Percentiles rank a stretch among this genome's conserved stretches.
These are phyloP conservation scores for Porites lobata DNA, from an alignment of 92 coral and sea anemone genomes.

Conservation along the genomic window DNA sequence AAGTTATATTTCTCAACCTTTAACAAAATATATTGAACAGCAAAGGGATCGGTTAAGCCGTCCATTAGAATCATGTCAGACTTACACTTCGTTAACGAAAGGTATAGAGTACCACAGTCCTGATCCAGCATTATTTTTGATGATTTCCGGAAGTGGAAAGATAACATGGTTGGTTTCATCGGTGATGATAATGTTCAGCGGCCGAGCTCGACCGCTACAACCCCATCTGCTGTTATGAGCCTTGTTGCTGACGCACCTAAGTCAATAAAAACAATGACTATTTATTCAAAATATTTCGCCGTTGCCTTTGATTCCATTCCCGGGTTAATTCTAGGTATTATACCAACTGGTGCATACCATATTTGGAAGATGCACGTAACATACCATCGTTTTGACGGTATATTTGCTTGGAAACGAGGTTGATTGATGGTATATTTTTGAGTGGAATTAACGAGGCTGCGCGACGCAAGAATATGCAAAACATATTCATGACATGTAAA, in stretches of 20 bases:
- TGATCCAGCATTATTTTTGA: conserved; percentile 25
- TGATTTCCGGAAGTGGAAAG: conserved; percentile 59
- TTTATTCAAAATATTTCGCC: neutral
- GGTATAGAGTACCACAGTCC: conserved; percentile 81
- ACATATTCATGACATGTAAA: too few relatives aligned
- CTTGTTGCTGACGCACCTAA: conserved; percentile 52
- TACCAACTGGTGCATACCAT: neutral
- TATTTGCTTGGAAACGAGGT: too few relatives aligned
- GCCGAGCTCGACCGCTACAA: conserved; percentile 25
- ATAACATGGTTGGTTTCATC: conserved; percentile 66
- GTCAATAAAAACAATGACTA: neutral
- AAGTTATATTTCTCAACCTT: too few relatives aligned
- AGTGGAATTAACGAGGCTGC: too few relatives aligned
- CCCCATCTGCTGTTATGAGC: conserved; percentile 73
- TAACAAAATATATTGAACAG: too few relatives aligned
- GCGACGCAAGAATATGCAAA: too few relatives aligned
- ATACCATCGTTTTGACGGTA: too few relatives aligned
- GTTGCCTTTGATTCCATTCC: neutral
- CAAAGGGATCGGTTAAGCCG: too few relatives aligned
- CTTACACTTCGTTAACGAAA: conserved; percentile 32
- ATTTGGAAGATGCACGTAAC: too few relatives aligned
- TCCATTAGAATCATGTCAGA: too few relatives aligned
- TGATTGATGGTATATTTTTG: too few relatives aligned
- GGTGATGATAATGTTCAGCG: conserved; percentile 68
- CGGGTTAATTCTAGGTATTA: neutral